Conservation (phyloP, 2,113 vertebrate genomes). For the Atlantisia rogersi region DNA sequence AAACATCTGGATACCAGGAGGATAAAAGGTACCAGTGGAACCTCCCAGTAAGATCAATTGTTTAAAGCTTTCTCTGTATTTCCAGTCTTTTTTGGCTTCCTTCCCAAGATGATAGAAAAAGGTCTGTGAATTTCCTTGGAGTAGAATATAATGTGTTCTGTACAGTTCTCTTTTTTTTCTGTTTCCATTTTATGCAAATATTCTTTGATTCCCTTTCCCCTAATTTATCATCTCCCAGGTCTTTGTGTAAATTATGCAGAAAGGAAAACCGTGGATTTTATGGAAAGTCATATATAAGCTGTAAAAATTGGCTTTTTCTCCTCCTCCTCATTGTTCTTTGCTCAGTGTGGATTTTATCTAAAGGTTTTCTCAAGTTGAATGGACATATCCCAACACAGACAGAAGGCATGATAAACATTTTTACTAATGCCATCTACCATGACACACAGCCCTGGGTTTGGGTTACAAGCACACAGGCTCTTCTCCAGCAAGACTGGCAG, state of each 20-base stretch:
- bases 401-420: background rate
- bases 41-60: slow-evolving; percentile 69
- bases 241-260: slow-evolving; percentile 21
- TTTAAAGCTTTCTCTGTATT: slow-evolving; percentile 33
- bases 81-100: slow-evolving; percentile 41
- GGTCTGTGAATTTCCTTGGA: slow-evolving; percentile 36
- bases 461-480: background rate
- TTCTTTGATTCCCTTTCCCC: slow-evolving; percentile 18
- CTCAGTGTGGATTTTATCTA: slow-evolving; percentile 11
- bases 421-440: background rate
- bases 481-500: background rate
- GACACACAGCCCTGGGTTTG: background rate
- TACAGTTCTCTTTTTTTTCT: background rate
- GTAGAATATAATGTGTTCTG: background rate
- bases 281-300: background rate
- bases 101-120: slow-evolving; percentile 42
- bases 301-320: slow-evolving; percentile 17
- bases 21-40: slow-evolving; percentile 50
- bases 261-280: slow-evolving; percentile 24
- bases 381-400: slow-evolving; percentile 18
- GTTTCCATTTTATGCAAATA: slow-evolving; percentile 45
- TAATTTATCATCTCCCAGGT: slow-evolving; percentile 37
- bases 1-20: slow-evolving; percentile 65
- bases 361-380: background rate
- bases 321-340: slow-evolving; percentile 26